Conservation (phyloP, 2,113 vertebrate species). For the Caloenas nicobarica region DNA sequence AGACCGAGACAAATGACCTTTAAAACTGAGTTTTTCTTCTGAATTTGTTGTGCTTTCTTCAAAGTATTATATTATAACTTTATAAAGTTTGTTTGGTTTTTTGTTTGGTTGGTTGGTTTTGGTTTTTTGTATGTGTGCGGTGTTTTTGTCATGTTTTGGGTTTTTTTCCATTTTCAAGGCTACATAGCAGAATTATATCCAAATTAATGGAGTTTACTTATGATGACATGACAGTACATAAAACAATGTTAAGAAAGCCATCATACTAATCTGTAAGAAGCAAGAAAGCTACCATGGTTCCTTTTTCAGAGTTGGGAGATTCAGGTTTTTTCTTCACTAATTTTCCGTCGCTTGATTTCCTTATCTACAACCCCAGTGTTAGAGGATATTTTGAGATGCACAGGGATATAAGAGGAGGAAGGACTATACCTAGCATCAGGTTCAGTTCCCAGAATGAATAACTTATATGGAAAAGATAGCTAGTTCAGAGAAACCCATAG, state of each 20-base stretch:
- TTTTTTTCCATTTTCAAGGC: neutral
- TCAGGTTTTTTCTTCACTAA: neutral
- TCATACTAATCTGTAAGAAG: neutral
- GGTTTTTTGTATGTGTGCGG: no score
- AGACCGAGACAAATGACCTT: neutral
- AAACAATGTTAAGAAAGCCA: neutral
- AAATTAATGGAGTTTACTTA: neutral
- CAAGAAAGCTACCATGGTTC: neutral
- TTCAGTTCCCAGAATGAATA: neutral
- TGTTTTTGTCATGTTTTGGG: no score
- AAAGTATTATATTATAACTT: neutral
- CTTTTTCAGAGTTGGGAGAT: neutral
- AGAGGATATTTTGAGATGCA: neutral
- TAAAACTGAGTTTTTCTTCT: neutral
- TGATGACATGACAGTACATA: neutral
- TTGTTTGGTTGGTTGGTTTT: no score
- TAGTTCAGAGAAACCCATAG: neutral
- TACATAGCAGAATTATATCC: neutral
- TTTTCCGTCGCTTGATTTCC: neutral
- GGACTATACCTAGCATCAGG: neutral
- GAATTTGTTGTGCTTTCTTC: neutral
- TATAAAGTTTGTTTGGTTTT: neutral
- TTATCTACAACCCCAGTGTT: neutral
- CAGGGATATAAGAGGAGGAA: neutral
- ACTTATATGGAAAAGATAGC: rapidly evolving